Conservation (phyloP, 2,888 invertebrate genomes). For the Tetropium fuscum region DNA sequence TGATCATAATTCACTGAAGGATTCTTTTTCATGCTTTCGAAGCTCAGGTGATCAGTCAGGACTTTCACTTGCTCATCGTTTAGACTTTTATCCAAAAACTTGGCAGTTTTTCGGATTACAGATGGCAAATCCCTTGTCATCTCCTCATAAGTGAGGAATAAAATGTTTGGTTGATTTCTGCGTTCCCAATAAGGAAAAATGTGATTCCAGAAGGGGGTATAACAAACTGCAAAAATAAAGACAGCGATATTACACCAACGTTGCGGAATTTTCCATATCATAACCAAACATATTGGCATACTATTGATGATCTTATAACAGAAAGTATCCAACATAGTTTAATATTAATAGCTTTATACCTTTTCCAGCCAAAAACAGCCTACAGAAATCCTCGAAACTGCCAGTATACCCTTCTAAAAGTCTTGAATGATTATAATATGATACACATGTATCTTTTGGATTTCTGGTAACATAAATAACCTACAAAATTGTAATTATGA, state of each 20-base stretch:
- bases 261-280: neutral
- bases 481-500: constrained; percentile 58
- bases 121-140: constrained; percentile 51
- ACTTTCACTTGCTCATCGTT: constrained; percentile 46
- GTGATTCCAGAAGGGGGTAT: constrained; percentile 58
- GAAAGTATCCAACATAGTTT: no score
- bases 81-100: constrained; percentile 51
- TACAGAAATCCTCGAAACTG: constrained; percentile 71
- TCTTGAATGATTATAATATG: constrained; percentile 76
- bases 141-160: constrained; percentile 59
- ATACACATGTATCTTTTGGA: constrained; percentile 78
- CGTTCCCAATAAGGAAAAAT: constrained; percentile 56
- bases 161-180: constrained; percentile 52
- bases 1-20: constrained; percentile 69
- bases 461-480: constrained; percentile 80
- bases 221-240: constrained; percentile 51
- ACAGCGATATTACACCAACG: neutral
- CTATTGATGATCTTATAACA: no score
- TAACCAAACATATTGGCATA: neutral
- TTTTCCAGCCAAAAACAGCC: constrained; percentile 72
- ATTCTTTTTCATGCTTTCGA: constrained; percentile 70
- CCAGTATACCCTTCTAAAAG: constrained; percentile 70
- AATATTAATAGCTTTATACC: no score
- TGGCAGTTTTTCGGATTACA: constrained; percentile 49
- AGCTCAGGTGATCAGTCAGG: constrained; percentile 54